Percentiles rank a stretch among this genome's conserved stretches.
Conservation (phyloP, 2,888 invertebrate genomes). For the Lampropteryx suffumata region DNA sequence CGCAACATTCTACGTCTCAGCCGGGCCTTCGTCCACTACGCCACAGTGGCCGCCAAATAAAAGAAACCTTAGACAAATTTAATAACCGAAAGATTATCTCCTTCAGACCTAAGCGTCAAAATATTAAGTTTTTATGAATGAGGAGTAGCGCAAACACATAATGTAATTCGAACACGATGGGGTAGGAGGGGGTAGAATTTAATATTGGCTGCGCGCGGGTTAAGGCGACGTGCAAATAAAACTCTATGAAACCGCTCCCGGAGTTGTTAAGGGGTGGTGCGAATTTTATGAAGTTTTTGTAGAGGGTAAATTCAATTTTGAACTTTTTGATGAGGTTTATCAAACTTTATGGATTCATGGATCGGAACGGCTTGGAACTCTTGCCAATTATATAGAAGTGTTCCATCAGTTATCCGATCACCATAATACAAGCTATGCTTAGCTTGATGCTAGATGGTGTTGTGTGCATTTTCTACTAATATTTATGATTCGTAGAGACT, state of each 20-base stretch:
- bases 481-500: no score
- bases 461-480: no score
- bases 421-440: no score
- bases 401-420: no score
- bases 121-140: slow-evolving; percentile 39
- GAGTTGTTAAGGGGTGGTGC: slow-evolving; percentile 52
- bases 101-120: slow-evolving; percentile 29
- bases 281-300: slow-evolving; percentile 19
- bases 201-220: slow-evolving; percentile 75
- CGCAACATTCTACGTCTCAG: no score
- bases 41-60: no score
- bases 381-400: no score
- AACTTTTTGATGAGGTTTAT: not conserved
- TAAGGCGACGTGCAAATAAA: slow-evolving; percentile 79
- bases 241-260: slow-evolving; percentile 70
- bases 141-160: slow-evolving; percentile 53
- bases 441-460: no score
- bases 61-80: no score
- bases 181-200: slow-evolving; percentile 54
- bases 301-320: slow-evolving; percentile 3
- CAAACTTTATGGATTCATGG: not conserved
- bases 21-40: no score
- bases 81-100: slow-evolving; percentile 25
- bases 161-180: slow-evolving; percentile 58
- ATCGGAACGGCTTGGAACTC: no score